phyloP scores from a whole-genome alignment of 2,113 vertebrate species.

The Malaclemys terrapin region DNA sequence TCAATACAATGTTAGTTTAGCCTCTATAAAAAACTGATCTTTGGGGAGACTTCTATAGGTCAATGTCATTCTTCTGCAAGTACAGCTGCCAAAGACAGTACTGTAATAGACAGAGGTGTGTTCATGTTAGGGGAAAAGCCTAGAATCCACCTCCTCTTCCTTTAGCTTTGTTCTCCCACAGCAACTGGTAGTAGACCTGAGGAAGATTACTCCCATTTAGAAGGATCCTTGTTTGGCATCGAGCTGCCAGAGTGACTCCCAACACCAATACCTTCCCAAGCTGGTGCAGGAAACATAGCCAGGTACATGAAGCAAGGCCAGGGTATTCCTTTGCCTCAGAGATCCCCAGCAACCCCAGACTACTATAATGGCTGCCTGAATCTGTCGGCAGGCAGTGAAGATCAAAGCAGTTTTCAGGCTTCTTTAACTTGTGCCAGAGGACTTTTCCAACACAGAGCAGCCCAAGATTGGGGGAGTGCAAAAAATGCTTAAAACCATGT shows the following conservation, averaged over 20 bases:
- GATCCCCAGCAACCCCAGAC: neutral
- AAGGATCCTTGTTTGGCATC: neutral
- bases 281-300: rapidly evolving
- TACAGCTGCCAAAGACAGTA: neutral
- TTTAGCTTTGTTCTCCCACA: neutral
- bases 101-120: neutral
- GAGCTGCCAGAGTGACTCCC: neutral
- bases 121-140: neutral
- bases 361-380: rapidly evolving
- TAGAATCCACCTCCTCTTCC: neutral
- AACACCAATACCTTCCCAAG: neutral
- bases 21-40: neutral
- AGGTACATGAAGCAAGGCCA: neutral
- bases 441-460: neutral
- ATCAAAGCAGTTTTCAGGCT: neutral
- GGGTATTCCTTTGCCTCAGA: rapidly evolving
- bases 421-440: neutral
- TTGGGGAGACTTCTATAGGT: neutral
- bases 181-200: rapidly evolving
- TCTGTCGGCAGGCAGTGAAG: neutral
- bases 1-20: neutral
- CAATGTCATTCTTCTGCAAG: neutral
- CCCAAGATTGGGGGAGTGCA: neutral
- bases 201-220: neutral
- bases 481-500: neutral